Base-by-base conservation (phyloP, 2,113 vertebrate genomes). In the Trachemys scripta region DNA sequence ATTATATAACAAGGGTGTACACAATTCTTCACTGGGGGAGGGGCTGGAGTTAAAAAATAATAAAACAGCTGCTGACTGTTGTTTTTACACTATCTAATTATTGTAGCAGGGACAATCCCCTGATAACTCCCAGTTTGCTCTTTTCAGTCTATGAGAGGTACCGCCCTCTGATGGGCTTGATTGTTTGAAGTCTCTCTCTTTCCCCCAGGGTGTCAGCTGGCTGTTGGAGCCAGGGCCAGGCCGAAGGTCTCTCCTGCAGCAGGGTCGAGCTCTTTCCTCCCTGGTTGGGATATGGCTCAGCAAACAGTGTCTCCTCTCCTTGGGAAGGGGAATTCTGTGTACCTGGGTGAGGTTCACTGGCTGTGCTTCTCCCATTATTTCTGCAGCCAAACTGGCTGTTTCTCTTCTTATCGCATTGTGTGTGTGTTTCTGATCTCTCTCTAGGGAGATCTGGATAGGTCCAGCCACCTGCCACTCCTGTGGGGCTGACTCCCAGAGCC, bases 151-250 rank as follows among this genome's bases (percentile, higher is more conserved):
- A 69, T 47, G 51, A 38, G 27, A 19, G 54, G 24, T 59, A 51
- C 45, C 49, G 25, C 35, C 62, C 16, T 69, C 35, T 11, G 62
- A 16, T 69, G 31, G 20, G 45, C 75, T 93, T 27, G 12, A 82
- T 49, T 90, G 8, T 38, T 47, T 65, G 22, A 85, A 54, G 13
- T 82, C 27, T 13, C 35, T 69, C 62, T 69, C 35, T 80, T 90
- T 84, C 42, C 27, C 57, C 25, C 22, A 11, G 35, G 10, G 93
- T 95, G 24, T 92, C 47, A 65, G 29, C 62, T 89, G 57, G 29
- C 27, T 59, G 3, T 25, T 25, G 62, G 9, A 84, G 57, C 27
- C 29, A 17, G 0, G 0, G 22, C n/a, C 49, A 95, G 82, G 29
- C 80, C 35, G 65, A 14, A 27, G 49, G 20, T 31, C 2, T 42